Evolutionary conservation across 1,140 invertebrate genomes (phyloP), one percentile per base, ranked within the genome.

Genomic region (Choristoneura fumiferana): DNA sequence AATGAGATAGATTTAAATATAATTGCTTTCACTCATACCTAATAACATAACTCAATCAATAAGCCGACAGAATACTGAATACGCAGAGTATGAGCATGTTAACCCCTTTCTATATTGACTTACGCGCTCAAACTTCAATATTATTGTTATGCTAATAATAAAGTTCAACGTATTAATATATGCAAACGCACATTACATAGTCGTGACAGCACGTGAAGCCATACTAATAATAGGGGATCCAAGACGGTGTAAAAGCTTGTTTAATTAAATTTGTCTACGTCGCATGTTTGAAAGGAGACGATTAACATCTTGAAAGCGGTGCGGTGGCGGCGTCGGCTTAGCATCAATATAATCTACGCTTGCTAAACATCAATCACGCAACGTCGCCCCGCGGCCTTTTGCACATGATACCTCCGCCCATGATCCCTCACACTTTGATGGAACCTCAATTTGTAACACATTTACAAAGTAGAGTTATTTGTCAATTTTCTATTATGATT

Each of bases 181-280:
- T 18, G 15, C 40, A 29, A 12, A 10, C 17, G n/a, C 22, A 49
- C 22, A 33, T 49, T 43, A n/a, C n/a, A 29, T 29, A 29, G n/a
- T 9, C 43, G 17, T 29, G 43, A 49, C n/a, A 49, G 18, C 43
- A 49, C 18, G 43, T 29, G 22, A 49, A 49, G 43, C 22, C 43
- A 49, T 49, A 33, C 43, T 81, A 77, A 79, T 77, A 73, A 73
- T 59, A 60, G 66, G 71, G 65, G 65, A 60, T 67, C 65, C 55
- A 69, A 60, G 43, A 54, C 43, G 58, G 65, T 61, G 64, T 69
- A 68, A 69, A 71, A 73, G 76, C 69, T 62, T 71, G 67, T 76
- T 80, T 77, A 78, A 78, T 78, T 80, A 74, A 80, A 82, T 80
- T 78, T 74, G 69, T 69, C 69, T 72, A 58, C 73, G 66, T 69